phyloP scores from a whole-genome alignment of 2,888 invertebrate species.

The Harpalus rufipes region DNA sequence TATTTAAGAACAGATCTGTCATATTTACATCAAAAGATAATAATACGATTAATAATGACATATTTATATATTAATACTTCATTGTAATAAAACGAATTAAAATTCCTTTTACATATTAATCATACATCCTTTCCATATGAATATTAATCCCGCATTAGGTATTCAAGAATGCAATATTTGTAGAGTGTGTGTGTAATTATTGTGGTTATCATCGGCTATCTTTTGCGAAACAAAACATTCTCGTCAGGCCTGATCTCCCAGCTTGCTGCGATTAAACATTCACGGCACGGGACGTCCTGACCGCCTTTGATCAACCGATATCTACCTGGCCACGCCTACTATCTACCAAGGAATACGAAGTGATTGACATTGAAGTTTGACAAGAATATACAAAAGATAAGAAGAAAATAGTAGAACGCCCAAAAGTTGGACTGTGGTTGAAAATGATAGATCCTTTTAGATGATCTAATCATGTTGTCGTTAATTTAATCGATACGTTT shows the following conservation, averaged over 20 bases:
- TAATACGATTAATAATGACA: no score
- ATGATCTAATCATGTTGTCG: no score
- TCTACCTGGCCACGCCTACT: constrained; percentile 58
- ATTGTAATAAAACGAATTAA: not conserved
- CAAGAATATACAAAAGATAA: not conserved
- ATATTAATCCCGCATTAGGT: constrained; percentile 2
- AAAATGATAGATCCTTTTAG: no score
- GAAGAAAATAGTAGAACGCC: no score
- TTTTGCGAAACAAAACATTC: constrained; percentile 54
- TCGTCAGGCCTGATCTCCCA: constrained; percentile 60
- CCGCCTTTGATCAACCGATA: constrained; percentile 67
- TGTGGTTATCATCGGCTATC: constrained; percentile 25
- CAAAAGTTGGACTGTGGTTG: no score
- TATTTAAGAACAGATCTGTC: not conserved
- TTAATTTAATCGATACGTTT: no score
- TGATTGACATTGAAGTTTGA: constrained; percentile 27
- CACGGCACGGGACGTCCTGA: constrained; percentile 62
- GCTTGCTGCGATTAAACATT: constrained; percentile 64
- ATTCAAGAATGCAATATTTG: constrained; percentile 41
- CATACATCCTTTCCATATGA: not conserved
- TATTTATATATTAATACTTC: no score
- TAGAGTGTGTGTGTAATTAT: constrained; percentile 15
- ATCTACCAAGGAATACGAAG: constrained; percentile 11
- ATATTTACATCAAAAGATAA: no score
- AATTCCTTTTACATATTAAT: not conserved